Evolutionary conservation across 2,113 vertebrate species (phyloP), one percentile per base, ranked within the genome.

Genomic region (Colaptes auratus): DNA sequence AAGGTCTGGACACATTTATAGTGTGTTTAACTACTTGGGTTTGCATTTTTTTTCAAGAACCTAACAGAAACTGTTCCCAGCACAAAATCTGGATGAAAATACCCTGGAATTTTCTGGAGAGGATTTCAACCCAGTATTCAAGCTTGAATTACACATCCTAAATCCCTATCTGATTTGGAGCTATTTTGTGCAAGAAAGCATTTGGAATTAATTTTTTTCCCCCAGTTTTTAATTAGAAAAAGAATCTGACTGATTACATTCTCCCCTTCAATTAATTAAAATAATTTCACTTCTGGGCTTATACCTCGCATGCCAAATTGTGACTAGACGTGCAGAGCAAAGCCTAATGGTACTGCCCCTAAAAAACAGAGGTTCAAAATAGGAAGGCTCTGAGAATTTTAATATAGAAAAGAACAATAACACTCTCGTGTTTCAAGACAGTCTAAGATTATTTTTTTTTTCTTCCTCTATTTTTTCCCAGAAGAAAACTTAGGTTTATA

Each of bases 241-340:
- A 90, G 67, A 95, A 90, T 90, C 82, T 85, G 93, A 95, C 92
- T 95, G 93, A 96, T 96, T 97, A 96, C 93, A 74, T 94, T 97
- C 94, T 96, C 71, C 50, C 61, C 83, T 95, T 91, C 91, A 96
- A 92, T 94, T 95, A 95, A 90, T 85, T 93, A 79, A 97, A 97
- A 94, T 95, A 96, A 96, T 96, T 97, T 97, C 85, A 90, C 90
- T 97, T 95, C 89, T 96, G 85, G 95, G 76, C 69, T 96, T 88
- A 80, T 87, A 96, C 55, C 79, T 94, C 93, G 77, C 83, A 91
- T 96, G 91, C 79, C 55, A 90, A 95, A 82, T 92, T 86, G 80
- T 82, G 33, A 3, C 46, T 72, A 39, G 71, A 86, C 2, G 5
- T 90, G 89, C 72, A 74, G 46, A 75, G 53, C 50, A 58, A 76